These are phyloP conservation scores for Scortum barcoo DNA, from an alignment of 2,113 vertebrate genomes.

Conservation along the genomic window DNA sequence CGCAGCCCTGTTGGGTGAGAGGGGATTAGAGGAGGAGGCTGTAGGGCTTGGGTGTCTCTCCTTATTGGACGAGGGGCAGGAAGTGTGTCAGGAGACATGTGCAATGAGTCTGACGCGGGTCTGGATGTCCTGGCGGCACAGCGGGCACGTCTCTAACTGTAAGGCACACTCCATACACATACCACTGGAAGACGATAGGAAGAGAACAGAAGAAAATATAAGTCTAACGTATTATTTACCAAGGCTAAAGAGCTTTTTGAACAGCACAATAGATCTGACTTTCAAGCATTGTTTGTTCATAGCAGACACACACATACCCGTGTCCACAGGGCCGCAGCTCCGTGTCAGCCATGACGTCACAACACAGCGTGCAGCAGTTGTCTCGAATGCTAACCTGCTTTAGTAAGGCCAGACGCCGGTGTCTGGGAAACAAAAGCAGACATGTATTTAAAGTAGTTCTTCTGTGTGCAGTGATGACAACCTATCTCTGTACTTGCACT, in stretches of 20 bases:
- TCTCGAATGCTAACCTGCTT: constrained; percentile 99
- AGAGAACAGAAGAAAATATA: neutral
- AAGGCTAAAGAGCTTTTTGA: neutral
- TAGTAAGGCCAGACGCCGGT: constrained; percentile 94
- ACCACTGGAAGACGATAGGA: constrained; percentile 84
- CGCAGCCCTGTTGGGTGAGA: constrained; percentile 55
- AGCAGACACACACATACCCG: constrained; percentile 84
- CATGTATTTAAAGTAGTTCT: neutral
- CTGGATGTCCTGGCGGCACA: constrained; percentile 99
- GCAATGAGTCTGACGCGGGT: constrained; percentile 97
- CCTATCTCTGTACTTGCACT: neutral
- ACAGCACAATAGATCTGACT: neutral
- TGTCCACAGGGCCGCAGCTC: constrained; percentile 97
- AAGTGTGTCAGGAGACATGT: constrained; percentile 96
- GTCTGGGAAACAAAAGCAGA: constrained; percentile 80
- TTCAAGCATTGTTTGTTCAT: neutral
- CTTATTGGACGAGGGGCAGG: constrained; percentile 46
- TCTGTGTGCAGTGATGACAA: neutral
- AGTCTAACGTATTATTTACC: neutral
- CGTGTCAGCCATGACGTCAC: constrained; percentile 97
- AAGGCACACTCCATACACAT: constrained; percentile 99
- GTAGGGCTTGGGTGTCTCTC: constrained; percentile 65
- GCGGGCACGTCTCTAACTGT: constrained; percentile 98
- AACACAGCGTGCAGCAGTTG: constrained; percentile 99
- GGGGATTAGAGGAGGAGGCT: constrained; percentile 55